phyloP scores from a whole-genome alignment of 2,113 vertebrate genomes.

The Dipodomys merriami region DNA sequence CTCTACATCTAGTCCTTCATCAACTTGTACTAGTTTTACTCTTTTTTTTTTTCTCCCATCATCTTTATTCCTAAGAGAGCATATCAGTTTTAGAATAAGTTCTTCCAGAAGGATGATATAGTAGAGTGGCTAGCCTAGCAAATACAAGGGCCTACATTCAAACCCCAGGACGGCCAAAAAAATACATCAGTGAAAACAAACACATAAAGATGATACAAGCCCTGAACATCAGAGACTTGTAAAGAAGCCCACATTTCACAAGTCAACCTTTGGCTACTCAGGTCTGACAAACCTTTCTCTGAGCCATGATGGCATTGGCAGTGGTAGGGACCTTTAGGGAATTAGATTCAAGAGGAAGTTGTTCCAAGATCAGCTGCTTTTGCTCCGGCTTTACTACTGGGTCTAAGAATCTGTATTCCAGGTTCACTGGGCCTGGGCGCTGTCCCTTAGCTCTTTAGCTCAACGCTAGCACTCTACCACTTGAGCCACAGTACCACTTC shows the following conservation, averaged over 20 bases:
- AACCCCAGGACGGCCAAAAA: too few relatives aligned
- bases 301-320: not conserved
- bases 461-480: too few relatives aligned
- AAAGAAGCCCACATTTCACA: not conserved
- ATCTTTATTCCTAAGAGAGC: not conserved
- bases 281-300: not conserved
- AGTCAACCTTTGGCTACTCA: not conserved
- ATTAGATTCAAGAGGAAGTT: not conserved
- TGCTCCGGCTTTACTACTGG: too few relatives aligned
- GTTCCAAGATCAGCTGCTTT: not conserved
- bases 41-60: not conserved
- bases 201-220: not conserved
- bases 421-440: too few relatives aligned
- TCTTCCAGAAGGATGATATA: constrained; percentile 4
- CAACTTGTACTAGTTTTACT: not conserved
- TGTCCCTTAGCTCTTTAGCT: too few relatives aligned
- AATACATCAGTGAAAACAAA: too few relatives aligned
- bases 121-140: too few relatives aligned
- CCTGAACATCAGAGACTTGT: not conserved
- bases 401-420: too few relatives aligned
- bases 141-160: too few relatives aligned
- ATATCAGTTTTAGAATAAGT: not conserved
- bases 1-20: not conserved
- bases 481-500: not conserved
- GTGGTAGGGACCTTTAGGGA: not conserved